Base-by-base conservation (phyloP, 2,113 vertebrate species). In the Fulmarus glacialis region DNA sequence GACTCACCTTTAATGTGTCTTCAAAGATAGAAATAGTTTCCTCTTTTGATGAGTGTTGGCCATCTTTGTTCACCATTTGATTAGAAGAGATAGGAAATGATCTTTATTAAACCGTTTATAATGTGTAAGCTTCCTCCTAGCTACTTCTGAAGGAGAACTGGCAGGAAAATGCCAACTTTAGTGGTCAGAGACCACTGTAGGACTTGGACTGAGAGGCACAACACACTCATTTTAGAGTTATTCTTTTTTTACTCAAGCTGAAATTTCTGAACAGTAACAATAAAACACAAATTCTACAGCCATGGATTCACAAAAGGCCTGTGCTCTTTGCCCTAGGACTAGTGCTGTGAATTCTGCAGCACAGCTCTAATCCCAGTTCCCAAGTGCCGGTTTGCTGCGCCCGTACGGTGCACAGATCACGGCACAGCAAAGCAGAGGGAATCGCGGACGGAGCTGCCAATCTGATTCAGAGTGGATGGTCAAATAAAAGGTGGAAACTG, bases 51-150 rank as follows among this genome's bases (percentile, higher is more conserved):
- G 73, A 70, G 58, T 16, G 15, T 6, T 55, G 62, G 59, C 56
- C 53, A 9, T 92, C 52, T 70, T 85, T 20, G 2, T 67, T 85
- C 55, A 66, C 34, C 36, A 12, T 90, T 91, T 81, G 81, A 94
- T 78, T 56, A 60, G 87, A 48, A 83, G 50, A 91, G 72, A 87
- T 70, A 81, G 59, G 50, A 70, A 73, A 24, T 58, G 45, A 83
- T 83, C 59, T 83, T 93, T 72, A 68, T 58, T 92, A 87, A 95
- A 89, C 34, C 4, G 4, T 83, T 94, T 40, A 77, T 68, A 66
- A 53, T 0, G 0, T 56, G 30, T 43, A 50, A 84, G 63, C 89
- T 88, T 95, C 73, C 60, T 96, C 22, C 64, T 53, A 32, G 34
- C 55, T 70, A 29, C 50, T 60, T 92, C 52, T 50, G 79, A 96